These are phyloP conservation scores for Phasia obesa DNA, from an alignment of 2,888 invertebrate genomes.

Conservation along the genomic window DNA sequence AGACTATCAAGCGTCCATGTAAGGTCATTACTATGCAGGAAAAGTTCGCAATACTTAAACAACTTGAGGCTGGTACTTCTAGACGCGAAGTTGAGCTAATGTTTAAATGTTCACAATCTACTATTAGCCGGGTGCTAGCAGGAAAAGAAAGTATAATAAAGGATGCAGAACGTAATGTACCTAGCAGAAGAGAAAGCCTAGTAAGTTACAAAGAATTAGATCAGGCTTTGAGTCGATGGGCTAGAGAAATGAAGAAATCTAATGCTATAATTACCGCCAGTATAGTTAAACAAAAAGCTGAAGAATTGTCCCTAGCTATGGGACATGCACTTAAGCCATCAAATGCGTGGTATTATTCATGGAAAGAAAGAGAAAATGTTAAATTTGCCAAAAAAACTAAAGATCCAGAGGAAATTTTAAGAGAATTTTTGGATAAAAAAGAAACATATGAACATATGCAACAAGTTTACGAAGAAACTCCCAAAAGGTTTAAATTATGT, in stretches of 20 bases:
- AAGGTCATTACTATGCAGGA: constrained; percentile 45
- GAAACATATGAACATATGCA: neutral
- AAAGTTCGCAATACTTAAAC: constrained; percentile 45
- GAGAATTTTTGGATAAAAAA: constrained; percentile 24
- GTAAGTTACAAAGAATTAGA: constrained; percentile 52
- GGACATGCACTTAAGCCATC: constrained; percentile 47
- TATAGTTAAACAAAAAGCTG: constrained; percentile 48
- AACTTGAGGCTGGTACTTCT: constrained; percentile 34
- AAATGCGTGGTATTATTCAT: constrained; percentile 52
- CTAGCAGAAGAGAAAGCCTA: constrained; percentile 9
- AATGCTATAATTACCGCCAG: constrained; percentile 29
- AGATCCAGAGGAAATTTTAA: constrained; percentile 39
- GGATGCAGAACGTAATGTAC: neutral
- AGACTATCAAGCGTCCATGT: constrained; percentile 8
- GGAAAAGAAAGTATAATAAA: constrained; percentile 12
- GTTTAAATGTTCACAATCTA: constrained; percentile 49
- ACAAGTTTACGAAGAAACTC: neutral
- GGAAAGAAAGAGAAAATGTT: constrained; percentile 62
- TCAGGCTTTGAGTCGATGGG: constrained; percentile 49
- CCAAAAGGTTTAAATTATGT: neutral
- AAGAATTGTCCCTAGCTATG: constrained; percentile 33
- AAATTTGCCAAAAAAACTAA: constrained; percentile 31
- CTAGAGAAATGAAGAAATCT: constrained; percentile 41
- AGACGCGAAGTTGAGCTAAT: constrained; percentile 32
- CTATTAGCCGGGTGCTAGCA: constrained; percentile 20